Evolutionary conservation across 2,888 invertebrate genomes (phyloP), one percentile per base, ranked within the genome.

Genomic region (Cryptus viduatorius): DNA sequence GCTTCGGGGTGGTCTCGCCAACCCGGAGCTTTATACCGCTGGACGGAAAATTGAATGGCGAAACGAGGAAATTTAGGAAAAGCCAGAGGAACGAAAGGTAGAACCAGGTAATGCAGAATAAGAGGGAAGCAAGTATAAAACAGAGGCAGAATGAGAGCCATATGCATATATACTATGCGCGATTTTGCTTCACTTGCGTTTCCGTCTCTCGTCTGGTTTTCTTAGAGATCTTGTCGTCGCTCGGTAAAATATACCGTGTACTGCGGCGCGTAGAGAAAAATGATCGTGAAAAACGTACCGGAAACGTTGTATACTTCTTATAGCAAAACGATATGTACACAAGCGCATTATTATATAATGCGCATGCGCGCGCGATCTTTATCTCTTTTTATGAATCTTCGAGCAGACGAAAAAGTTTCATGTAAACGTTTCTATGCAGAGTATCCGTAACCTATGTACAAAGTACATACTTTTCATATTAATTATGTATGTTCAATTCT

Each of bases 21-120:
- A 10, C n/a, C 61, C 29, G 37, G 61, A 65, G 29, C 46, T 69
- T 69, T 29, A 69, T 69, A 61, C 64, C 44, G 29, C 50, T 56
- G 59, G 68, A 75, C n/a, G 73, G 50, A 31, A 69, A 72, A 77
- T 82, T 77, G 82, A 82, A 82, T 82, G 65, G 46, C 24, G 19
- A 59, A 82, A 76, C 53, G 61, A 76, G 76, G 16, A 19, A 72
- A 77, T 77, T 77, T 71, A 65, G 71, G 61, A n/a, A 73, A 48
- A 46, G 37, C 24, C 46, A 16, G 37, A 37, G 37, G 61, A 46
- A 73, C 16, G 16, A 24, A 64, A 12, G 8, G 24, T n/a, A 12
- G 50, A 50, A 42, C 12, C 14, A 46, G 16, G 29, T 46, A 59
- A 48, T 48, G 19, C 31, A n/a, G 42, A n/a, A 46, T 48, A 61